Percentiles rank a stretch among this genome's conserved stretches.
These are phyloP conservation scores for Xyliphius kryptos DNA, from an alignment of 2,113 vertebrate genomes.

Conservation along the genomic window DNA sequence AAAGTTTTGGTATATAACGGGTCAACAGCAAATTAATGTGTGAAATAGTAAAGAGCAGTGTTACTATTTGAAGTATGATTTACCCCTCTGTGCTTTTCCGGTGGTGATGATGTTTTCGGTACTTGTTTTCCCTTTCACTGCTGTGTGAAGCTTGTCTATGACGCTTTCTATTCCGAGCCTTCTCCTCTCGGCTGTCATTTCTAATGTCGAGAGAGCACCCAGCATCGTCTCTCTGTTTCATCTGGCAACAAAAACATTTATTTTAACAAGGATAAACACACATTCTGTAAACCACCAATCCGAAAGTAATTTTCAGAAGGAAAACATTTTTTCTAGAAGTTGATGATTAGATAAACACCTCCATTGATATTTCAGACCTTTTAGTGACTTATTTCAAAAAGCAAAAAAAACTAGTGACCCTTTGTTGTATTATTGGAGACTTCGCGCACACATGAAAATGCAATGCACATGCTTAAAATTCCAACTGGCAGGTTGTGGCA, in stretches of 20 bases:
- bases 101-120: slow-evolving; percentile 58
- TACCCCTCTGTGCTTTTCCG: slow-evolving; percentile 74
- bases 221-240: slow-evolving; percentile 74
- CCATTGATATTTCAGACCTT: too few species aligned
- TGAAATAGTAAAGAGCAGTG: slow-evolving; percentile 26
- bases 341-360: too few species aligned
- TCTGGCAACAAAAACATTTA: slow-evolving; percentile 55
- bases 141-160: slow-evolving; percentile 75
- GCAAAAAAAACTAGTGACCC: too few species aligned
- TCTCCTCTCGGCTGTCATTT: slow-evolving; percentile 74
- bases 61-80: neutral
- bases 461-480: too few species aligned
- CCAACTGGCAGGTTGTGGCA: too few species aligned
- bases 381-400: too few species aligned
- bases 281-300: too few species aligned
- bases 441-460: too few species aligned
- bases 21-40: slow-evolving; percentile 18
- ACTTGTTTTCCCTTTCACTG: slow-evolving; percentile 80
- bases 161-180: slow-evolving; percentile 71
- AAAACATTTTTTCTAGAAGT: too few species aligned
- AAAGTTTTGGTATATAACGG: neutral
- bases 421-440: too few species aligned
- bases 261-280: neutral
- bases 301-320: too few species aligned
- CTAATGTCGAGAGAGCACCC: slow-evolving; percentile 69